Evolutionary conservation across 2,797 vertebrate species (phyloP).

Genomic region (Poecilia gillii): DNA sequence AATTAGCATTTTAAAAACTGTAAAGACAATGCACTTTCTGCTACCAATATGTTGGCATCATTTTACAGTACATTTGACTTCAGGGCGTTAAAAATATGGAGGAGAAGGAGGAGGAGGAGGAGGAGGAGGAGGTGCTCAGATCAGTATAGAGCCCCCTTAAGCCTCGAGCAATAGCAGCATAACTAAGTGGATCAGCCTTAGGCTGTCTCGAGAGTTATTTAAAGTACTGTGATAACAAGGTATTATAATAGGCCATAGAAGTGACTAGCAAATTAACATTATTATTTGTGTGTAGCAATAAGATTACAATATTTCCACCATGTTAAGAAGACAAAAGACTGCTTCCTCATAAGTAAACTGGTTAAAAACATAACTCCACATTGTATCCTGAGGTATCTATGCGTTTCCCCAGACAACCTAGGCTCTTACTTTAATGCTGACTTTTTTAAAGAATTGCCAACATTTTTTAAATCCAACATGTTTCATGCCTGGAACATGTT

Average conservation of each 20-base stretch:
- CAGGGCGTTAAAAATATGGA: background rate
- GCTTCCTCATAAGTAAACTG: background rate
- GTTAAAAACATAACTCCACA: background rate
- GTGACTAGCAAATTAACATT: background rate
- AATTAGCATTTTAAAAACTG: background rate
- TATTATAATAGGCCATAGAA: background rate
- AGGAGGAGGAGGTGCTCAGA: background rate
- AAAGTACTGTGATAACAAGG: background rate
- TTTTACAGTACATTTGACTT: background rate
- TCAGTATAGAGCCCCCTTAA: background rate
- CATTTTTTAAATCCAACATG: background rate
- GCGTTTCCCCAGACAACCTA: background rate
- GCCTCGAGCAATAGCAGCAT: background rate
- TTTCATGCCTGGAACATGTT: background rate
- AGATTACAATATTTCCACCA: background rate
- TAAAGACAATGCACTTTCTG: background rate
- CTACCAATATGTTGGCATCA: background rate
- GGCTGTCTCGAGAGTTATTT: constrained; percentile 3
- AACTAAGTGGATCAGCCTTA: constrained; percentile 3
- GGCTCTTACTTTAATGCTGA: background rate
- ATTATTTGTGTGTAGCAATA: background rate
- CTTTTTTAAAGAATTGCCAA: background rate
- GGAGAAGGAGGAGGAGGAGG: background rate
- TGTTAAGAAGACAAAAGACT: background rate
- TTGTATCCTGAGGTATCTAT: background rate